Conservation (phyloP, 2,797 vertebrate genomes). For the Myioborus melanocephalus region DNA sequence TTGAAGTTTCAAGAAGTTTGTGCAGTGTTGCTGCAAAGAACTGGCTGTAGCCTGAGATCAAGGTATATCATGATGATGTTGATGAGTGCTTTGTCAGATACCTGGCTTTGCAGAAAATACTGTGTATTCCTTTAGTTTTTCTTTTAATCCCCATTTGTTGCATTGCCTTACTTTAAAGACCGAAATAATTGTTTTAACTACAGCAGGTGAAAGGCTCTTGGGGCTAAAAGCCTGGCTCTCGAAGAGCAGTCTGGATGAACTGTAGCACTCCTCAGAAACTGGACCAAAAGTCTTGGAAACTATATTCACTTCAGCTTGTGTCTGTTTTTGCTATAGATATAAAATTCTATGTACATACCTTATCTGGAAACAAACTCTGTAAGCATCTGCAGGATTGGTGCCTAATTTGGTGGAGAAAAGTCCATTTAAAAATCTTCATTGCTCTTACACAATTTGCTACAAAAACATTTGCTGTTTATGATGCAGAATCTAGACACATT, state of each 20-base stretch:
- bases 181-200: neutral
- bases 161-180: neutral
- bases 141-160: neutral
- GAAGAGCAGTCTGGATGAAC: neutral
- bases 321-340: neutral
- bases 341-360: neutral
- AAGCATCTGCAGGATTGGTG: neutral
- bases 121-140: neutral
- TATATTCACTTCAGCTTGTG: neutral
- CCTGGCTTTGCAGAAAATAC: neutral
- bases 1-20: neutral
- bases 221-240: neutral
- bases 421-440: conserved; percentile 14
- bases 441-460: neutral
- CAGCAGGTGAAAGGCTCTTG: neutral
- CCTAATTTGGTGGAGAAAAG: conserved; percentile 33
- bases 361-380: neutral
- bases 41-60: neutral
- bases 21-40: neutral
- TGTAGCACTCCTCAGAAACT: neutral
- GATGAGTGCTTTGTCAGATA: neutral
- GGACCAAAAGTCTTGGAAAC: neutral
- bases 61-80: neutral
- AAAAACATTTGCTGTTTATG: neutral
- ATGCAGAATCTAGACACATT: neutral